Percentiles rank a stretch among this genome's conserved stretches.
Conservation (phyloP, 2,888 invertebrate genomes). For the Caenorhabditis panamensis region DNA sequence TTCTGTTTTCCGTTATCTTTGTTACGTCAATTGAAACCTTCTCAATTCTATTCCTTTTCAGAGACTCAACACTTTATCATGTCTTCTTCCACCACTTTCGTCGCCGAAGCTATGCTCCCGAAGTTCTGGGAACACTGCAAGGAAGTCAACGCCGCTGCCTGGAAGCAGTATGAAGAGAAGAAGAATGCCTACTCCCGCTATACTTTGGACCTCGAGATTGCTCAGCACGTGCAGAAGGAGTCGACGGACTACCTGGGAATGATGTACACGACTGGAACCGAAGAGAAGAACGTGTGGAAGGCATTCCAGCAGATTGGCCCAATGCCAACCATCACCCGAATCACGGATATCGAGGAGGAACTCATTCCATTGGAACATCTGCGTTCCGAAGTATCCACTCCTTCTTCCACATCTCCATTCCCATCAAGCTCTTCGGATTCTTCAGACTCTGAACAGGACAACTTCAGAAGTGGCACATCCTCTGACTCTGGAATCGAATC, state of each 20-base stretch:
- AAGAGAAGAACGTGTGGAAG: not conserved
- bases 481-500: no score
- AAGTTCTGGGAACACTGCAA: not conserved
- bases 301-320: not conserved
- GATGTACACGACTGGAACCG: not conserved
- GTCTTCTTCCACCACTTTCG: not conserved
- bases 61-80: no score
- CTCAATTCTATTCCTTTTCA: no score
- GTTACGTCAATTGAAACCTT: no score
- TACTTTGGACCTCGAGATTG: not conserved
- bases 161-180: not conserved
- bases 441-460: no score
- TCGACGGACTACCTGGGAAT: not conserved
- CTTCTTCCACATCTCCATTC: no score
- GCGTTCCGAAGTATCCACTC: no score
- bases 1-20: no score
- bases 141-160: not conserved
- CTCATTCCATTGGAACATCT: no score
- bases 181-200: not conserved
- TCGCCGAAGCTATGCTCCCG: not conserved
- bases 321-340: not conserved
- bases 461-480: no score
- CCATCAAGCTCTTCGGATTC: no score
- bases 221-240: not conserved
- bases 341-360: not conserved